Percentiles rank a stretch among this genome's conserved stretches.
These are phyloP conservation scores for Pandemis corylana DNA, from an alignment of 2,888 invertebrate species.

Conservation along the genomic window DNA sequence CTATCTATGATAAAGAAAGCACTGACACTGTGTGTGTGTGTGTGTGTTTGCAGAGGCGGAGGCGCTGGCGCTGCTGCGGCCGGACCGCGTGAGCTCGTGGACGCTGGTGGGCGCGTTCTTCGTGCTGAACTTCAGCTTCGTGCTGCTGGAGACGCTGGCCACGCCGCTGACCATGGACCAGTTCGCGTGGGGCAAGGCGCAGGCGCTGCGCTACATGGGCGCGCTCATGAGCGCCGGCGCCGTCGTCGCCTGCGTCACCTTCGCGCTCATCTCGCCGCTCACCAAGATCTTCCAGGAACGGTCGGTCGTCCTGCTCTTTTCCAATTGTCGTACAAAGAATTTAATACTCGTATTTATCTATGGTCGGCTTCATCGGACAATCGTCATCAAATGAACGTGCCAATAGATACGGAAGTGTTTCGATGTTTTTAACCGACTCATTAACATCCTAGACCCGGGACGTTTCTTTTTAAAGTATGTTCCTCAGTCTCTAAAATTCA, in stretches of 20 bases:
- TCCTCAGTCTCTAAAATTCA: too few species aligned
- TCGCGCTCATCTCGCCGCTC: conserved; percentile 88
- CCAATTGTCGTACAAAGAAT: not conserved
- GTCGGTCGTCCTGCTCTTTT: conserved; percentile 55
- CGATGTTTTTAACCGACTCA: too few species aligned
- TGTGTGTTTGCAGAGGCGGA: conserved; percentile 86
- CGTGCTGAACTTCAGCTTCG: conserved; percentile 94
- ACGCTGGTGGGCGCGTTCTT: conserved; percentile 92
- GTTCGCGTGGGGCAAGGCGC: conserved; percentile 92
- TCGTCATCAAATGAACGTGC: too few species aligned
- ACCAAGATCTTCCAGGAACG: conserved; percentile 90
- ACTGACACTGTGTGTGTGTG: too few species aligned
- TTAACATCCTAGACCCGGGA: too few species aligned
- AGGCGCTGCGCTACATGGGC: conserved; percentile 93
- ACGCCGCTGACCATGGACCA: conserved; percentile 95
- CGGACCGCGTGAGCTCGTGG: conserved; percentile 91
- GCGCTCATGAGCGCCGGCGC: conserved; percentile 92
- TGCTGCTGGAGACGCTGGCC: conserved; percentile 93
- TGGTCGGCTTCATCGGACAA: too few species aligned
- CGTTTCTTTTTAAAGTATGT: too few species aligned
- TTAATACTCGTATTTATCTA: too few species aligned
- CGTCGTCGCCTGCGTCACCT: conserved; percentile 90
- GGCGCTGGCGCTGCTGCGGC: conserved; percentile 87
- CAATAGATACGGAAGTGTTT: too few species aligned
- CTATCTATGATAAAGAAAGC: too few species aligned